Percentiles rank a stretch among this genome's conserved stretches.
Evolutionary conservation across 1,140 invertebrate species (phyloP).

Genomic region (Drosophila pectinifera): DNA sequence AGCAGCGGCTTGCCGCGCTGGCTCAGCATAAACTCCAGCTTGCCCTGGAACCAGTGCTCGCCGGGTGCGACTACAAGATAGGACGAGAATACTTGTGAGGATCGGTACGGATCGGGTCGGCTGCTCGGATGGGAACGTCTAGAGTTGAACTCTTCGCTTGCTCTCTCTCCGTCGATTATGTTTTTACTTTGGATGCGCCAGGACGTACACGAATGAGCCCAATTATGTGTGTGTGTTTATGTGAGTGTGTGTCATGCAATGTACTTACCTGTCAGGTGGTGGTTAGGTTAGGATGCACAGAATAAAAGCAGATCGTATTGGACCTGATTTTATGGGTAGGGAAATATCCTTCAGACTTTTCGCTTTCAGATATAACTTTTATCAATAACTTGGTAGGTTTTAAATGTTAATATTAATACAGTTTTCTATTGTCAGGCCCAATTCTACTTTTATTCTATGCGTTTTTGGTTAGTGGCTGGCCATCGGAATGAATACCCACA

Average conservation of each 20-base stretch:
- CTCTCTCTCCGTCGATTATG: constrained; percentile 30
- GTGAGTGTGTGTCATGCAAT: constrained; percentile 61
- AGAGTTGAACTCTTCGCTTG: not conserved
- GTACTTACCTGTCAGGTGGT: constrained; percentile 60
- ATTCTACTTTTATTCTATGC: not conserved
- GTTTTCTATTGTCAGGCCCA: not conserved
- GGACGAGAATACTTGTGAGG: constrained; percentile 65
- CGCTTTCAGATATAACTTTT: too few relatives aligned
- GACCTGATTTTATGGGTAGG: too few relatives aligned
- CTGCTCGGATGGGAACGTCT: constrained; percentile 13
- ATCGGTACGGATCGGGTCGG: constrained; percentile 33
- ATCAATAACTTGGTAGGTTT: not conserved
- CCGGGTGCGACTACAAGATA: constrained; percentile 83
- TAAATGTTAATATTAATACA: not conserved
- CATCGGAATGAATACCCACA: constrained; percentile 16
- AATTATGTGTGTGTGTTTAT: constrained; percentile 29
- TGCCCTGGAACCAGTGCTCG: constrained; percentile 84
- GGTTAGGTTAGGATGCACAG: constrained; percentile 1
- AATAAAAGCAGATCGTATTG: not conserved
- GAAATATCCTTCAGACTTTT: too few relatives aligned
- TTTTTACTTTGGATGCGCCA: constrained; percentile 52
- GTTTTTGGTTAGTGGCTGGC: constrained; percentile 15
- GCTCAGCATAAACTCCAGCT: constrained; percentile 85
- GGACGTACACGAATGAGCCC: constrained; percentile 78
- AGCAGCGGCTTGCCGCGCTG: constrained; percentile 83